Base-by-base conservation (phyloP, 2,888 invertebrate species). In the Zootermopsis nevadensis region DNA sequence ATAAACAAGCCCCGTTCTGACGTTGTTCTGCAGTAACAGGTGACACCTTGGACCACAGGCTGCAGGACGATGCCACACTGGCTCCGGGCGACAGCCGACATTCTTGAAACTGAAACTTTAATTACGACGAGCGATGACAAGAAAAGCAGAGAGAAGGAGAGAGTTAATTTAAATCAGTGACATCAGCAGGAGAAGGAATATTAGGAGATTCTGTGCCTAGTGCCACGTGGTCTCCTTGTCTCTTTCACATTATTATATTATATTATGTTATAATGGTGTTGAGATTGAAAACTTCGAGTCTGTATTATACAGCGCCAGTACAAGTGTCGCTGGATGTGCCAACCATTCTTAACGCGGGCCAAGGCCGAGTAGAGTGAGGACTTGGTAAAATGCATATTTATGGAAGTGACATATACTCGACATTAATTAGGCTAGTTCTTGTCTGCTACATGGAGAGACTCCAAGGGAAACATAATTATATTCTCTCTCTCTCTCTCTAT, bases 21-120 rank as follows among this genome's bases (percentile, higher is more conserved):
- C 15, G 48, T 3, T 48, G 15, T 19, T 48, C 19, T 12, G 48
- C 19, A 8, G 48, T 48, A 48, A 48, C 48, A 48, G 48, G 48
- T 48, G 60, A n/a, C 60, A n/a, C 4, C 27, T 19, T 48, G 48
- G n/a, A 60, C 60, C 60, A n/a, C 60, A 60, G 8, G 60, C 60
- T 6, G 60, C 27, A 60, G 60, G 8, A 60, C n/a, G 60, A 0
- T 3, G 60, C 3, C 60, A n/a, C 22, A 2, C 7, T 24, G 22
- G 55, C 55, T 24, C 55, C 6, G 55, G 55, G 24, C 22, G 55
- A 55, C 60, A n/a, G 27, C 27, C 8, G 8, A 60, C 60, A 60
- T 60, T 60, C 60, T 60, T 60, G 60, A 60, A 27, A n/a, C 60
- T 27, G 60, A 27, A 60, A 60, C 60, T 60, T 60, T 60, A 60